These are phyloP conservation scores for Hydra vulgaris DNA, from an alignment of 30 jellyfish, hydroid and myxozoan species.

Conservation along the genomic window DNA sequence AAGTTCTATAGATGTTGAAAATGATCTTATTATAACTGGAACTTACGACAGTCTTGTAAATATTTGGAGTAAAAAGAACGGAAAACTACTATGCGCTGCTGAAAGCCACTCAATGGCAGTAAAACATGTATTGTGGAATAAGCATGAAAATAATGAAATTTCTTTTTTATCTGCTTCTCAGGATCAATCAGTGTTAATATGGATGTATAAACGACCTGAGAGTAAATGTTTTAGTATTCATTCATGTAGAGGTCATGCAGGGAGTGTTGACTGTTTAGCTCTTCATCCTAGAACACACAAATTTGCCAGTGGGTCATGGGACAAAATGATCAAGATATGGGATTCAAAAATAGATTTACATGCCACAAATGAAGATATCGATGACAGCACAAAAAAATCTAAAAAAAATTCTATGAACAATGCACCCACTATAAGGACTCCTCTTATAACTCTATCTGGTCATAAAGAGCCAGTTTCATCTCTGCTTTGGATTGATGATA, in stretches of 20 bases:
- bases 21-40: constrained; percentile 40
- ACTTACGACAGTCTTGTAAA: constrained; percentile 54
- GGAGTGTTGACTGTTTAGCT: constrained; percentile 87
- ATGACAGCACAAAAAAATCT: constrained; percentile 44
- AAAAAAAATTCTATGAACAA: constrained; percentile 18
- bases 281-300: constrained; percentile 37
- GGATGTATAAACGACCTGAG: constrained; percentile 38
- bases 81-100: constrained; percentile 23
- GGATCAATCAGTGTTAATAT: constrained; percentile 58
- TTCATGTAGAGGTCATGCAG: constrained; percentile 92
- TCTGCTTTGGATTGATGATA: constrained; percentile 49
- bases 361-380: constrained; percentile 39
- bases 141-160: constrained; percentile 12
- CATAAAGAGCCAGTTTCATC: constrained; percentile 92
- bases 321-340: constrained; percentile 79
- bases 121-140: constrained; percentile 43
- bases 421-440: constrained; percentile 61
- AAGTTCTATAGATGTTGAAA: constrained; percentile 50
- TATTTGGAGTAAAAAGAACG: constrained; percentile 46
- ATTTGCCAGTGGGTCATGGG: constrained; percentile 98
- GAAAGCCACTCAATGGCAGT: constrained; percentile 64
- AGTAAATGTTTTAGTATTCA: constrained; percentile 48
- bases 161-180: constrained; percentile 60
- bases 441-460: constrained; percentile 82
- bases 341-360: constrained; percentile 22